A percentile compares a stretch with the other conserved stretches of the same genome.
Conservation (phyloP, 2,113 vertebrate species). For the Pardalotus punctatus region DNA sequence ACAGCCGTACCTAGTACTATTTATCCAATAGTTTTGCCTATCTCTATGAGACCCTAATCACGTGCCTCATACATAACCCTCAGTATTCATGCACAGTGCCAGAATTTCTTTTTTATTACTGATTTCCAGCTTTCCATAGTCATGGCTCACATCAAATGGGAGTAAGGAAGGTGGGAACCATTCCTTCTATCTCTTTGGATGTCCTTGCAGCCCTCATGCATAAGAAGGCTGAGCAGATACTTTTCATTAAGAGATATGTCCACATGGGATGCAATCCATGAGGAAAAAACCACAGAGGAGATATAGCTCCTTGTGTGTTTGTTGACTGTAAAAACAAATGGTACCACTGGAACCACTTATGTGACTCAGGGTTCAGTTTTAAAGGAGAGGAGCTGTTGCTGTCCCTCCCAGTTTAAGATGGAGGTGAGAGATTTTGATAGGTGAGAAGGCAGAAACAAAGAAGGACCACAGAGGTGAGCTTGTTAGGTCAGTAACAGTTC, state of each 20-base stretch:
- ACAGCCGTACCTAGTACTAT: neutral
- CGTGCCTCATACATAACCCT: neutral
- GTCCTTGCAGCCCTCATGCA: neutral
- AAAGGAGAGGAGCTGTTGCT: neutral
- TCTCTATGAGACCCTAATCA: neutral
- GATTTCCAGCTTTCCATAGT: neutral
- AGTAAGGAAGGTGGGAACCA: neutral
- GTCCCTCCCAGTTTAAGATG: neutral
- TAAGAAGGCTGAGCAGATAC: neutral
- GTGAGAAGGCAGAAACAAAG: neutral
- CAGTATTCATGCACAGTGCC: neutral
- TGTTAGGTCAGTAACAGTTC: neutral
- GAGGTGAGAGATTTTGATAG: neutral
- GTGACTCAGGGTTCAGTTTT: neutral
- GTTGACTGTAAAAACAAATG: neutral
- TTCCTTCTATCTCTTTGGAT: neutral
- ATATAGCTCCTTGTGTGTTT: neutral
- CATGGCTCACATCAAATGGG: neutral
- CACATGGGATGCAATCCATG: neutral
- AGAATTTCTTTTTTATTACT: neutral
- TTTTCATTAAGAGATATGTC: neutral
- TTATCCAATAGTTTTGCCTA: neutral
- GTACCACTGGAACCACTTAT: neutral
- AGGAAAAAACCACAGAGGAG: neutral
- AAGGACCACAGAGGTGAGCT: neutral